Base-by-base conservation (phyloP, 2,888 invertebrate species). In the Octonoba sinensis region DNA sequence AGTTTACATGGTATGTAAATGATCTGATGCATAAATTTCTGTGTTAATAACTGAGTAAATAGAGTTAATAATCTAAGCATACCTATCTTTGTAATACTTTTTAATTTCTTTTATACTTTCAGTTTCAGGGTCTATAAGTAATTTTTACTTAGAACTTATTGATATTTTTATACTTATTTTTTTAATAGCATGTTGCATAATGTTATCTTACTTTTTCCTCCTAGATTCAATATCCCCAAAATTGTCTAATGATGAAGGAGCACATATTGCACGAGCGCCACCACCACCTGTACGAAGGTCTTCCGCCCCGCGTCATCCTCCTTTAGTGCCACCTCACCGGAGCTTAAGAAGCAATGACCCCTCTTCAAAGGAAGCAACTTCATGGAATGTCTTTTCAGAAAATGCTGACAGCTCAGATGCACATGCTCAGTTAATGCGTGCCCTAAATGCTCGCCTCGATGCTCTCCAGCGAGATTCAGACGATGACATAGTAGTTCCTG, bases 231-330 rank as follows among this genome's bases (percentile, higher is more conserved):
- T 36, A 36, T 6, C 36, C 8, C 1, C 36, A 36, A 36, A 36
- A 60, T 60, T 11, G 3, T n/a, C 60, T 2, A 18, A 16, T 12
- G 67, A 73, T 44, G 79, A 81, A 73, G 69, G 73, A 22, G 73
- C 73, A 2, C 69, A 69, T 69, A 69, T 57, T 49, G 79, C 62
- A 1, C 73, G 73, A 69, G 79, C 81, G 1, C 83, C 83, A 46
- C 83, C 78, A 6, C 83, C 83, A 54, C 83, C 83, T 6, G 78
- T 83, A 0, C 56, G 83, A 44, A 67, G 83, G 27, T 83, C 83
- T 11, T 83, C 83, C 1, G 67, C 76, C 3, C 59, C 83, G 12
- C 74, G 67, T 54, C 69, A 82, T 12, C 74, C 81, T n/a, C 81
- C 81, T 56, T 13, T 74, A 18, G 81, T 82, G 16, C 81, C 81